Percentiles rank a stretch among this genome's conserved stretches.
These are phyloP conservation scores for Tupiocoris notatus DNA, from an alignment of 2,888 invertebrate species.

Conservation along the genomic window DNA sequence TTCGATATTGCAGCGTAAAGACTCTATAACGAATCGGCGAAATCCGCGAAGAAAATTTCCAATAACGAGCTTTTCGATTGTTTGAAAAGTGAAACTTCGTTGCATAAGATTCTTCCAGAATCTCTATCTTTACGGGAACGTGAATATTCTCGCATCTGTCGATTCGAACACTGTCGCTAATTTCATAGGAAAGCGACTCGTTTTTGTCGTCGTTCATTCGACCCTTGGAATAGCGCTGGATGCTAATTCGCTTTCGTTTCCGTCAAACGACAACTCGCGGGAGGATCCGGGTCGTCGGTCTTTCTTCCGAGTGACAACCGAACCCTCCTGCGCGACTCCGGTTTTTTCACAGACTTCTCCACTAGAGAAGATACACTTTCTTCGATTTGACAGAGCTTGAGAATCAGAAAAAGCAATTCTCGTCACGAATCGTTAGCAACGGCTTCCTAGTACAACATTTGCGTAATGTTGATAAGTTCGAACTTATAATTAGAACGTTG, in stretches of 20 bases:
- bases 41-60: too few species aligned
- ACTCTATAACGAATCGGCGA: too few species aligned
- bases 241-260: conserved; percentile 24
- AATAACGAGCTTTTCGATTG: too few species aligned
- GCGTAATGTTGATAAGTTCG: too few species aligned
- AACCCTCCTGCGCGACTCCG: neutral
- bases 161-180: neutral
- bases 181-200: neutral
- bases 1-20: too few species aligned
- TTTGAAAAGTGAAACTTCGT: too few species aligned
- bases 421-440: neutral
- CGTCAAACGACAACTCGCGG: neutral
- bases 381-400: neutral
- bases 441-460: too few species aligned
- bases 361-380: neutral
- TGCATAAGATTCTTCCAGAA: too few species aligned
- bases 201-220: neutral
- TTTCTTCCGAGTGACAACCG: neutral
- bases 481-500: too few species aligned
- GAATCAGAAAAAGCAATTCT: neutral
- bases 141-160: too few species aligned
- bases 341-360: neutral
- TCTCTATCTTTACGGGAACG: too few species aligned
- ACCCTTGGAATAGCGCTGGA: neutral
- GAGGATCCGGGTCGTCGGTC: neutral